These are phyloP conservation scores for Drosophila sturtevanti DNA, from an alignment of 1,140 invertebrate genomes.

Conservation along the genomic window DNA sequence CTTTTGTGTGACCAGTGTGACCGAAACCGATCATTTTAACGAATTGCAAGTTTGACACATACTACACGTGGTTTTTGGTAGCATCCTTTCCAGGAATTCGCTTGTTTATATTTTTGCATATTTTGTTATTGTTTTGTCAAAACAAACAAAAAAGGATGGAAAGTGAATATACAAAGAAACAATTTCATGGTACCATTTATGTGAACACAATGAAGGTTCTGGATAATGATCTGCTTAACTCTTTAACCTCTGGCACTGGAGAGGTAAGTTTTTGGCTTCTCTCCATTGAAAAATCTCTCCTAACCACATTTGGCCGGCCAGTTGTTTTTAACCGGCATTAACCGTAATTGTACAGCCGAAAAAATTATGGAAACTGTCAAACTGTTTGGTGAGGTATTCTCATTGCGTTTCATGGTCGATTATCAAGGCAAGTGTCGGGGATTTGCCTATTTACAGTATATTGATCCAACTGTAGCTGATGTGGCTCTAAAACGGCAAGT, in stretches of 20 bases:
- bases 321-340: conserved; percentile 37
- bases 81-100: too few species aligned
- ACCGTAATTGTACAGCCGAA: not conserved
- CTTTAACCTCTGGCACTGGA: conserved; percentile 34
- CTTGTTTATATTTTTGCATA: not conserved
- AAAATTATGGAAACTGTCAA: conserved; percentile 31
- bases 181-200: conserved; percentile 50
- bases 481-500: not conserved
- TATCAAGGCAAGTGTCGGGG: conserved; percentile 38
- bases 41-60: not conserved
- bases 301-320: too few species aligned
- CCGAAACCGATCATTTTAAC: not conserved
- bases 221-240: not conserved
- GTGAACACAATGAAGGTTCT: conserved; percentile 17
- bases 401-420: conserved; percentile 58
- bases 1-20: not conserved
- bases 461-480: not conserved
- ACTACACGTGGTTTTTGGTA: not conserved
- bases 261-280: conserved; percentile 34
- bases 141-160: not conserved
- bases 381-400: conserved; percentile 46
- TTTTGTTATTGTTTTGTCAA: not conserved
- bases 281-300: too few species aligned
- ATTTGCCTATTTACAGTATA: conserved; percentile 61
- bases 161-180: conserved; percentile 25